Evolutionary conservation across 1,140 invertebrate species (phyloP).

Genomic region (Leptopilina boulardi): DNA sequence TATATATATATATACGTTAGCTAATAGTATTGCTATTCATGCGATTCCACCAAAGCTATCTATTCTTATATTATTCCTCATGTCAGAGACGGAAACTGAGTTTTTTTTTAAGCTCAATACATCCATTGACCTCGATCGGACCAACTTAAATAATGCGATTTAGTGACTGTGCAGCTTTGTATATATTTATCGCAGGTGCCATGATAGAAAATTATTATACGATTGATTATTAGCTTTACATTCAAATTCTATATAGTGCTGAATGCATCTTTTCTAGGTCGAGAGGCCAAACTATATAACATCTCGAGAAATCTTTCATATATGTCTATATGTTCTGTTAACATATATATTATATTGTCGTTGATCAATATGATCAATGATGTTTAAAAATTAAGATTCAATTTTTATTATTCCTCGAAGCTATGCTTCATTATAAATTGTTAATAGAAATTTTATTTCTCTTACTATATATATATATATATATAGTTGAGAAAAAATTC

Average conservation of each 20-base stretch:
- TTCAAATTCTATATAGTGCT: not conserved
- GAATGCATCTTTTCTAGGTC: constrained; percentile 21
- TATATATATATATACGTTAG: constrained; percentile 8
- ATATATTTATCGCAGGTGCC: constrained; percentile 9
- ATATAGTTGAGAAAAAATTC: not conserved
- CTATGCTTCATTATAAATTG: not conserved
- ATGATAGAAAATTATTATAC: constrained; percentile 28
- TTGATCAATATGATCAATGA: constrained; percentile 20
- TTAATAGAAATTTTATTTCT: not conserved
- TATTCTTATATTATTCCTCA: constrained; percentile 13
- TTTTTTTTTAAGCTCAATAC: not conserved
- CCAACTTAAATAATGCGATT: constrained; percentile 25
- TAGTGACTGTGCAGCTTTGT: constrained; percentile 28
- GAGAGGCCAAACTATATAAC: constrained; percentile 6
- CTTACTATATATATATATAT: too few species aligned
- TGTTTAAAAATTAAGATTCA: constrained; percentile 11
- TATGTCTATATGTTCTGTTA: too few species aligned
- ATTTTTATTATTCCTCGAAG: constrained; percentile 4
- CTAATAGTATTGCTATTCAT: constrained; percentile 30
- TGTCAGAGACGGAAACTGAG: constrained; percentile 27
- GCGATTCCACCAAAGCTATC: constrained; percentile 18
- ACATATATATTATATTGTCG: not conserved
- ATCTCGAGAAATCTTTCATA: constrained; percentile 5
- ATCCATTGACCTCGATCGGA: constrained; percentile 1
- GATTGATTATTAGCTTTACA: constrained; percentile 16